phyloP scores from a whole-genome alignment of 37 sponge, comb jelly and placozoan species.

The Beroe forskalii region DNA sequence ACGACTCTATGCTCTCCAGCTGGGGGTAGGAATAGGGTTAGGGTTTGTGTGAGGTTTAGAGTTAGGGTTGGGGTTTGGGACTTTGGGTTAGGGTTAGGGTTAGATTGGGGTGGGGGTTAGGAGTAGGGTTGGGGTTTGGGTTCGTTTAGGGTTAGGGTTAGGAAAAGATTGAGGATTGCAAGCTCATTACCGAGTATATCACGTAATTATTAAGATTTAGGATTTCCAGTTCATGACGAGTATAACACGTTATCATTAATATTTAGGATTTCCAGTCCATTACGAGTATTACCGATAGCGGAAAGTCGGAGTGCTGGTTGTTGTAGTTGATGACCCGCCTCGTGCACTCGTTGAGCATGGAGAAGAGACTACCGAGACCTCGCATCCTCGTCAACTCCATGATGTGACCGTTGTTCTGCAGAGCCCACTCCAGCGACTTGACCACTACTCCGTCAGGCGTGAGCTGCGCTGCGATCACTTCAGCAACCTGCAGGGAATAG shows the following conservation, averaged over 20 bases:
- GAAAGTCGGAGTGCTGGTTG: constrained; percentile 94
- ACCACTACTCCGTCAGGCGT: constrained; percentile 81
- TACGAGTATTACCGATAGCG: constrained; percentile 79
- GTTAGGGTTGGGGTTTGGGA: background rate
- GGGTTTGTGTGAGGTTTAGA: background rate
- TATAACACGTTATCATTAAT: too few relatives aligned
- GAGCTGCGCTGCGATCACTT: constrained; percentile 77
- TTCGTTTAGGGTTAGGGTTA: background rate
- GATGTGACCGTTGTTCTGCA: constrained; percentile 76
- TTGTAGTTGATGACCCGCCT: constrained; percentile 87
- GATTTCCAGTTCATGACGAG: too few relatives aligned
- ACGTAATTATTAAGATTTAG: too few relatives aligned
- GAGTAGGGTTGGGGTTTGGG: background rate
- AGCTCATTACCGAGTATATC: too few relatives aligned
- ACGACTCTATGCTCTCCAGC: constrained; percentile 82
- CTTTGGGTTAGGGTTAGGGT: background rate
- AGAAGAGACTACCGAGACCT: constrained; percentile 87
- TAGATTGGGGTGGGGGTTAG: too few relatives aligned
- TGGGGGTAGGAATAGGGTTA: constrained; percentile 11
- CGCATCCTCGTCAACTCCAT: constrained; percentile 97
- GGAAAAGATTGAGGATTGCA: too few relatives aligned
- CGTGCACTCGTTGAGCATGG: constrained; percentile 90
- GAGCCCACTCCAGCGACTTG: constrained; percentile 76
- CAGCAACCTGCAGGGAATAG: constrained; percentile 69
- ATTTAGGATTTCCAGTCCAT: too few relatives aligned